phyloP scores from a whole-genome alignment of 2,888 invertebrate genomes.

The Halictus quadricinctus region DNA sequence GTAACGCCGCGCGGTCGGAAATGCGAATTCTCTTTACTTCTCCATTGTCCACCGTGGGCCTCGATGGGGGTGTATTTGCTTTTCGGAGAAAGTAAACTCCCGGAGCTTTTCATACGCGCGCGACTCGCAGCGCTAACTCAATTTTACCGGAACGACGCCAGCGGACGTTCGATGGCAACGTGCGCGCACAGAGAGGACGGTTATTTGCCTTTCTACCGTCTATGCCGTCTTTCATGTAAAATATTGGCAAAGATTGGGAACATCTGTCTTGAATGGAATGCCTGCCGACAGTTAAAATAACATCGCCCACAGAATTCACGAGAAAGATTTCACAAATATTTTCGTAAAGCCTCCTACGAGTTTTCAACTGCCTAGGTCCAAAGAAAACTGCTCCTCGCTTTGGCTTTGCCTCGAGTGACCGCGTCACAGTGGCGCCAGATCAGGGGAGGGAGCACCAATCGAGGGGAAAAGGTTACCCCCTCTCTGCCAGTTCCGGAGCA shows the following conservation, averaged over 20 bases:
- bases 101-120: slow-evolving; percentile 62
- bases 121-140: slow-evolving; percentile 62
- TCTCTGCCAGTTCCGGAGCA: too few species aligned
- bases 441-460: too few species aligned
- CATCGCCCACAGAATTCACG: background rate
- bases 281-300: slow-evolving; percentile 33
- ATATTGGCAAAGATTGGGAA: slow-evolving; percentile 48
- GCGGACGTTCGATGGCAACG: slow-evolving; percentile 37
- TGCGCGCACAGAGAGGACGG: slow-evolving; percentile 21
- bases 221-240: slow-evolving; percentile 41
- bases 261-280: slow-evolving; percentile 3
- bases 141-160: slow-evolving; percentile 60
- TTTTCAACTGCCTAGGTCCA: too few species aligned
- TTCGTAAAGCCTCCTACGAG: background rate
- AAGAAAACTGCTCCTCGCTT: too few species aligned
- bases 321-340: slow-evolving; percentile 2
- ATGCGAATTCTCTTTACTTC: slow-evolving; percentile 61
- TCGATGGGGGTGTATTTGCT: slow-evolving; percentile 56
- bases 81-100: slow-evolving; percentile 59
- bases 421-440: too few species aligned
- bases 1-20: slow-evolving; percentile 52
- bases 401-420: too few species aligned
- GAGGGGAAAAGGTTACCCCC: too few species aligned
- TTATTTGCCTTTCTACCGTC: slow-evolving; percentile 48
- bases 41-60: slow-evolving; percentile 52